phyloP scores from a whole-genome alignment of 2,797 vertebrate species.

The Delichon dasypus region DNA sequence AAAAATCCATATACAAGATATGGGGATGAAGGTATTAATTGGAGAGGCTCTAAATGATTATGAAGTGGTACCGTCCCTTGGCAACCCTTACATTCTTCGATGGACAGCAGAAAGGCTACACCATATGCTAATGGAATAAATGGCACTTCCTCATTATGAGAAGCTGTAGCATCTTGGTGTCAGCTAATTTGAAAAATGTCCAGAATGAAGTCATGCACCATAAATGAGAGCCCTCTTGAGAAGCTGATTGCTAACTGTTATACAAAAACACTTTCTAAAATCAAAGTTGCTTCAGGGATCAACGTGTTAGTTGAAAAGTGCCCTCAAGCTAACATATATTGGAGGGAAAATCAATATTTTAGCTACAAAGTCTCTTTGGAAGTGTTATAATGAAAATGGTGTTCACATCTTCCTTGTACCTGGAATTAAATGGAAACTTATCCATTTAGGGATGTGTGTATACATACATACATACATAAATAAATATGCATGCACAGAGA shows the following conservation, averaged over 20 bases:
- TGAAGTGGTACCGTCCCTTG: neutral
- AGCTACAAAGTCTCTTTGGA: neutral
- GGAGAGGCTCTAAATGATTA: neutral
- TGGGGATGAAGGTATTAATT: neutral
- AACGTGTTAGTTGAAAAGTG: neutral
- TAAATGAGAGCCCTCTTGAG: neutral
- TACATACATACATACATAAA: too few species aligned
- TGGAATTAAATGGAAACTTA: neutral
- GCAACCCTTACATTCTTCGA: neutral
- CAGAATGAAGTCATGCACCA: neutral
- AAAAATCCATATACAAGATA: neutral
- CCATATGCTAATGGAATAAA: neutral
- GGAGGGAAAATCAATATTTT: neutral
- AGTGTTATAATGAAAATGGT: neutral
- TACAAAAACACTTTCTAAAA: neutral
- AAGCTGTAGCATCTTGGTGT: neutral
- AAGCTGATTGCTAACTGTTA: neutral
- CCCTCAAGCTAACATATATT: neutral
- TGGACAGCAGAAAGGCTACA: neutral
- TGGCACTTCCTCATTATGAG: neutral
- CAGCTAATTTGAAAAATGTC: neutral
- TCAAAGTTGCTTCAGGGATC: neutral
- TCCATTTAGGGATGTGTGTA: fast-evolving
- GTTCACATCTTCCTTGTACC: neutral
- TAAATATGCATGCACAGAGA: neutral